phyloP scores from a whole-genome alignment of 2,888 invertebrate species.

The Tetropium fuscum region DNA sequence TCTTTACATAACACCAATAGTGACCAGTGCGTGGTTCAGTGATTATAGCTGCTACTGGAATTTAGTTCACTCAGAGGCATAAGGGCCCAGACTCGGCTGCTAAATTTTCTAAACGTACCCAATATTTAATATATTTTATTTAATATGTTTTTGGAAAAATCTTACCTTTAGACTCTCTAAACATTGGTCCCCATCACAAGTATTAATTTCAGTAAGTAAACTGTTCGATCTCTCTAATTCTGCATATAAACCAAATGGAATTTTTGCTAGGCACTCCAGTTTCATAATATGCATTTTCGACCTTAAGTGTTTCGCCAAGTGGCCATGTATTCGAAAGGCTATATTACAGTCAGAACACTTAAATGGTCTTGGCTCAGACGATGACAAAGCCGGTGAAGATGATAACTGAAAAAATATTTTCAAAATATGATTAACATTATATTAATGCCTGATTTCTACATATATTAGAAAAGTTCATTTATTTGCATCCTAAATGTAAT shows the following conservation, averaged over 20 bases:
- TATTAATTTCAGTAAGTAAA: conserved; percentile 94
- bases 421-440: no score
- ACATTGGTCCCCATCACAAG: conserved; percentile 95
- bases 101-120: no score
- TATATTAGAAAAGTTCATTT: no score
- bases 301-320: conserved; percentile 95
- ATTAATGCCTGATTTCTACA: no score
- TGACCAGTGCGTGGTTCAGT: no score
- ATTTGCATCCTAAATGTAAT: no score
- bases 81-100: no score
- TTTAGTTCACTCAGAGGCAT: no score
- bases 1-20: no score
- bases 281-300: conserved; percentile 97
- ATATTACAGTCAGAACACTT: conserved; percentile 96
- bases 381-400: conserved; percentile 76
- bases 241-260: conserved; percentile 94
- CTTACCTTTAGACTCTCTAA: conserved; percentile 84
- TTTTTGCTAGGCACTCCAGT: conserved; percentile 90
- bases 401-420: conserved; percentile 60
- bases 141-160: no score
- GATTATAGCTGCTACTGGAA: no score
- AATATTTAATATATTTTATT: no score
- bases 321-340: conserved; percentile 96
- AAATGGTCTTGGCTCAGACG: conserved; percentile 94
- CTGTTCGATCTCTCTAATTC: conserved; percentile 92